phyloP scores from a whole-genome alignment of 2,888 invertebrate species.

The Ophioninae sp. region DNA sequence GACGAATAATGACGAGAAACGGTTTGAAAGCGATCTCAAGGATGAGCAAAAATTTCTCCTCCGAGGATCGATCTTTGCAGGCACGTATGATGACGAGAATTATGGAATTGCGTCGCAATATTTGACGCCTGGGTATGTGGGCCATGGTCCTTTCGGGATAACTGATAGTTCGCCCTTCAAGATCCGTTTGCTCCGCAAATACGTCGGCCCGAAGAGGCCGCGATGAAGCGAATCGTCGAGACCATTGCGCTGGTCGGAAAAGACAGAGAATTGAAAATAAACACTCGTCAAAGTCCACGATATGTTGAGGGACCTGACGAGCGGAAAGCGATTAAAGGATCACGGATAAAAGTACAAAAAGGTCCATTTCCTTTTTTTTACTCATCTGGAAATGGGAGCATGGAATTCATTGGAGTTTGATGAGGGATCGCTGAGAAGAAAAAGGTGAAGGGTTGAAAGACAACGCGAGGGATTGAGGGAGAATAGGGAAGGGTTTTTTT shows the following conservation, averaged over 20 bases:
- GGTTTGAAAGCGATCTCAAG: neutral
- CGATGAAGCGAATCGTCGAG: neutral
- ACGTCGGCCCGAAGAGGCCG: neutral
- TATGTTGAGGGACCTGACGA: neutral
- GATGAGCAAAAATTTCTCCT: neutral
- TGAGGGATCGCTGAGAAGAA: too few relatives aligned
- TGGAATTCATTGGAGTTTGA: too few relatives aligned
- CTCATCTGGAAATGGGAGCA: too few relatives aligned
- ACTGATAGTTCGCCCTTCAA: constrained; percentile 7
- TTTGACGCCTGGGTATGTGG: constrained; percentile 62
- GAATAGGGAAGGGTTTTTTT: too few relatives aligned
- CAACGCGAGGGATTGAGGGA: too few relatives aligned
- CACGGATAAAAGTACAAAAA: neutral
- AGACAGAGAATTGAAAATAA: neutral
- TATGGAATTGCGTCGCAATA: constrained; percentile 51
- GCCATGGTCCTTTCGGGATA: constrained; percentile 57
- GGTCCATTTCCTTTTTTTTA: too few relatives aligned
- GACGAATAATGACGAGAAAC: constrained; percentile 1
- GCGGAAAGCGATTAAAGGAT: neutral
- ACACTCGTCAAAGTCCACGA: neutral
- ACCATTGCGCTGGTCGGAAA: neutral
- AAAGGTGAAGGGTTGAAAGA: too few relatives aligned
- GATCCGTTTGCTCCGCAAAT: constrained; percentile 40
- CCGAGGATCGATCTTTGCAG: neutral
- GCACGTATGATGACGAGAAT: neutral